Base-by-base conservation (phyloP, 2,797 vertebrate species). In the Sebastes steindachneri region DNA sequence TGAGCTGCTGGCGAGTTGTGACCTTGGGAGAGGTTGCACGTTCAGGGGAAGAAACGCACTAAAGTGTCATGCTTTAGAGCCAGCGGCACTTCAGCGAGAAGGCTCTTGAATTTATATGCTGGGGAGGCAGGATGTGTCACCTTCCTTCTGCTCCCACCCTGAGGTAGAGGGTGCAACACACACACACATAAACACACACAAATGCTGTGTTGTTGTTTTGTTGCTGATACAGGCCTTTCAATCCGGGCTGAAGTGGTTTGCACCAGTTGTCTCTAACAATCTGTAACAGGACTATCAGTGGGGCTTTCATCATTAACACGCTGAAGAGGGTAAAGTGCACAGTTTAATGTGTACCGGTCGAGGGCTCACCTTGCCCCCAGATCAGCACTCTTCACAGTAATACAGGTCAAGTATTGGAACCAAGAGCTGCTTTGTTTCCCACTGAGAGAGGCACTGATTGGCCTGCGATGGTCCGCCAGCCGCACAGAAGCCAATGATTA, bases 21-120 rank as follows among this genome's bases (percentile, higher is more conserved):
- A 92, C 93, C 93, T 94, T 89, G 92, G 23, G 67, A 73, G 69
- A 88, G 84, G 86, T 77, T 75, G 80, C 81, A 83, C 70, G 54
- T 83, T 87, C 75, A 21, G 66, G 63, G 66, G 68, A 77, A 77
- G 85, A 80, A 84, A 73, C 29, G n/a, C 7, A 79, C 80, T 63
- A 79, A 89, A 89, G 66, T 80, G 85, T 87, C 84, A 75, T 41
- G 85, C 88, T 74, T 72, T 54, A 19, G 77, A 83, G 84, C 81
- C 69, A 51, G 79, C 55, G 23, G 77, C 76, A 71, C 58, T 57
- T 81, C 63, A 58, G 72, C 55, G 14, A 84, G 70, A 83, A 77
- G 80, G 74, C 65, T 75, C 54, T 37, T 71, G 45, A 77, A 93
- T 94, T 93, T 93, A 94, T 91, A 94, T 94, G 80, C 88, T 45